Conservation (phyloP, 1,140 invertebrate species). For the Heliconius hewitsoni region DNA sequence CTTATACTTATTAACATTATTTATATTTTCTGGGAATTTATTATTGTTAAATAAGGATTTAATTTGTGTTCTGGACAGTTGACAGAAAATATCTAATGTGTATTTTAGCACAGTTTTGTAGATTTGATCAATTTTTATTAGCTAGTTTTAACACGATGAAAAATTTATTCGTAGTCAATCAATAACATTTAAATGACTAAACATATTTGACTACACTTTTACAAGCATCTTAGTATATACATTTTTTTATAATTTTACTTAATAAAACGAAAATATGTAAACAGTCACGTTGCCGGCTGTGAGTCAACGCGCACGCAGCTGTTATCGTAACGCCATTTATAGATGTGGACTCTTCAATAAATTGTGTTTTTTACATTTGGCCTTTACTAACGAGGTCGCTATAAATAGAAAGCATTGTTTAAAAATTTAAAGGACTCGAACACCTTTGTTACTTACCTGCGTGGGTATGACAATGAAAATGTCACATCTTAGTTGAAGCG, state of each 20-base stretch:
- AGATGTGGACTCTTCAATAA: constrained; percentile 46
- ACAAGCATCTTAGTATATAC: not conserved
- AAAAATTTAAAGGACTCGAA: constrained; percentile 4
- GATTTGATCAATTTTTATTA: too few relatives aligned
- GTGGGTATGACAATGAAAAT: not conserved
- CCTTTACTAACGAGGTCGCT: constrained; percentile 41
- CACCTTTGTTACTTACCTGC: not conserved
- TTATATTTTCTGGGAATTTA: not conserved
- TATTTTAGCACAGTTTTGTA: too few relatives aligned
- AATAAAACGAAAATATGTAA: constrained; percentile 33
- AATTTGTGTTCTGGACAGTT: not conserved
- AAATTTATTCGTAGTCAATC: not conserved
- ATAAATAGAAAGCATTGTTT: constrained; percentile 31
- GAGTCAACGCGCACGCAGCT: constrained; percentile 49
- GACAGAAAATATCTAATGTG: too few relatives aligned
- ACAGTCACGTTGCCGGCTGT: constrained; percentile 40
- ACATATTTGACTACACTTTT: not conserved
- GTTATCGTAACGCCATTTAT: constrained; percentile 58
- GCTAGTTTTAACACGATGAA: too few relatives aligned
- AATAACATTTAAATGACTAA: not conserved
- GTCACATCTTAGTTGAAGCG: not conserved
- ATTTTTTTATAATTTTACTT: not conserved
- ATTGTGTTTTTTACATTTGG: constrained; percentile 36
- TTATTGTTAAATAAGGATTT: not conserved
- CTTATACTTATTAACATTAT: too few relatives aligned